Conservation (phyloP, 2,888 invertebrate species). For the Tetragonisca angustula region DNA sequence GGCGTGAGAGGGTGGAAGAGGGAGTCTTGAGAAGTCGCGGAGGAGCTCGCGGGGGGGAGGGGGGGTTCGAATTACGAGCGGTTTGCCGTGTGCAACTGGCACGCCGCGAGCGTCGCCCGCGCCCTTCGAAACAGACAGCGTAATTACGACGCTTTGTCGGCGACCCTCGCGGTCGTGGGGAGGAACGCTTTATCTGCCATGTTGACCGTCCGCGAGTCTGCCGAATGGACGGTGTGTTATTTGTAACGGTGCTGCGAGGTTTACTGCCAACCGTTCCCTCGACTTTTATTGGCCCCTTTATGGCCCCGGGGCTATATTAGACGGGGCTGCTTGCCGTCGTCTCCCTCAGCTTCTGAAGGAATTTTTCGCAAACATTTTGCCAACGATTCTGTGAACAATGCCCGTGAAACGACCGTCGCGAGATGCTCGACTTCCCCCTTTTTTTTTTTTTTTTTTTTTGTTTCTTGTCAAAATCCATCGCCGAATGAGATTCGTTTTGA, state of each 20-base stretch:
- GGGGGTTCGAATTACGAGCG: conserved; percentile 14
- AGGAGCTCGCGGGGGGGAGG: conserved; percentile 4
- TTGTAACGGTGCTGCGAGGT: neutral
- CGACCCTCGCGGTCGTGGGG: neutral
- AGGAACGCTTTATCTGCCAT: neutral
- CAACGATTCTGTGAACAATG: neutral
- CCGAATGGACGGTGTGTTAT: neutral
- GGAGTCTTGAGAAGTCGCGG: conserved; percentile 18
- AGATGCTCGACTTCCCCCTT: neutral
- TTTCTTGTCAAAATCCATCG: no score
- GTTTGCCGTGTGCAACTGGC: neutral
- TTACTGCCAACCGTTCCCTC: neutral
- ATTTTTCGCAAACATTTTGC: neutral
- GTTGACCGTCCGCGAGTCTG: neutral
- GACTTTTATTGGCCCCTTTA: neutral
- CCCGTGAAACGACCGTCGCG: neutral
- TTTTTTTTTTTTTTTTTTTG: no score
- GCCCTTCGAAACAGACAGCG: conserved; percentile 1
- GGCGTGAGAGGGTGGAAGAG: neutral
- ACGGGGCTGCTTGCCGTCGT: neutral
- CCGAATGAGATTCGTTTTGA: no score
- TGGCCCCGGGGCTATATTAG: neutral
- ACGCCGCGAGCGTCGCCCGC: neutral
- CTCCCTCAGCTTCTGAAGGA: neutral
- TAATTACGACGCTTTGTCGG: conserved; percentile 7